These are phyloP conservation scores for Sturnira hondurensis DNA, from an alignment of 2,113 vertebrate genomes.

Conservation along the genomic window DNA sequence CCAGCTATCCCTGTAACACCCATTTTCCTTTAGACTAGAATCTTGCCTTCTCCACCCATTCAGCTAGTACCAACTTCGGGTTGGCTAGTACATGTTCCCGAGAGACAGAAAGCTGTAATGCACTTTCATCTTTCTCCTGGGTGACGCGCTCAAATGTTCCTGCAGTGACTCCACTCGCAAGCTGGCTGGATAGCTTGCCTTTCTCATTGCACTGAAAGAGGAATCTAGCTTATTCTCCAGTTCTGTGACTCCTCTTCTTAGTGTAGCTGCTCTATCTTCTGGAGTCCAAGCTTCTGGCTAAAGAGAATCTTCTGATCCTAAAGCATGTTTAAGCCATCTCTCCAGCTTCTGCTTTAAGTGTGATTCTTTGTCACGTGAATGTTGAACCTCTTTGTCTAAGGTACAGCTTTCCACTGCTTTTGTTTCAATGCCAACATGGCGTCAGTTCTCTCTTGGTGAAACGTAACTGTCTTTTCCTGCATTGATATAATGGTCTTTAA, in stretches of 20 bases:
- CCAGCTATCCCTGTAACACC: constrained; percentile 84
- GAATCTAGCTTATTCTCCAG: constrained; percentile 85
- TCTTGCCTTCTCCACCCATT: constrained; percentile 85
- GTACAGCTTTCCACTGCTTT: constrained; percentile 94
- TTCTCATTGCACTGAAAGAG: constrained; percentile 88
- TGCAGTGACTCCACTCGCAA: constrained; percentile 92
- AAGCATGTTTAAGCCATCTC: constrained; percentile 84
- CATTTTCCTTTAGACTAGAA: constrained; percentile 79
- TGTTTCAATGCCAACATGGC: constrained; percentile 93
- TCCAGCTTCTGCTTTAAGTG: constrained; percentile 87
- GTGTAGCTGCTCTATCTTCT: constrained; percentile 86
- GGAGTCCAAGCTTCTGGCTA: constrained; percentile 85
- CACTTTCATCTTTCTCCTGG: constrained; percentile 86
- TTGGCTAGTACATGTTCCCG: constrained; percentile 90
- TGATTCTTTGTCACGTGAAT: constrained; percentile 85
- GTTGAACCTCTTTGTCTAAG: constrained; percentile 83
- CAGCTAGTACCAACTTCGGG: constrained; percentile 93
- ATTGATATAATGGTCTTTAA: constrained; percentile 90
- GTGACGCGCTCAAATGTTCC: constrained; percentile 86
- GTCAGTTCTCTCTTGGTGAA: constrained; percentile 91
- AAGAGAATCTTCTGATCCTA: constrained; percentile 89
- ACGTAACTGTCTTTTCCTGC: constrained; percentile 91
- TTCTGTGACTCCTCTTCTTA: constrained; percentile 82
- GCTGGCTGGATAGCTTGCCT: constrained; percentile 88
- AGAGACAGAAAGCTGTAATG: constrained; percentile 81